Percentiles rank a stretch among this genome's conserved stretches.
phyloP scores from a whole-genome alignment of 2,113 vertebrate species.

The Entelurus aequoreus region DNA sequence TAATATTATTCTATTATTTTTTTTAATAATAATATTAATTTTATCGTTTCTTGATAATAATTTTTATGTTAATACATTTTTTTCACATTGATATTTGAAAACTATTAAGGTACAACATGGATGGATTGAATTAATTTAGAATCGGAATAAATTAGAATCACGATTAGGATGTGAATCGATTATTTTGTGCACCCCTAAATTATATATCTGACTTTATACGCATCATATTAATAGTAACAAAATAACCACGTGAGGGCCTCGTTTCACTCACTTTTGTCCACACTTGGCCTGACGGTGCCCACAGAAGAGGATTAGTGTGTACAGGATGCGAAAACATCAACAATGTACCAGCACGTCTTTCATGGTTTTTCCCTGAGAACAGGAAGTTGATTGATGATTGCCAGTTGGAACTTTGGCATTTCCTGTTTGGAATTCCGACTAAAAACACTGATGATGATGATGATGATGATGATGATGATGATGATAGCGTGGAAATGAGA shows the following conservation, averaged over 20 bases:
- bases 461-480: conserved; percentile 32
- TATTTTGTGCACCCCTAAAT: too few species aligned
- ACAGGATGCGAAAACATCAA: conserved; percentile 10
- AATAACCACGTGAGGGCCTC: conserved; percentile 35
- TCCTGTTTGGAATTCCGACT: conserved; percentile 63
- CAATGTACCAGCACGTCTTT: conserved; percentile 17
- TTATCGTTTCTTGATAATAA: too few species aligned
- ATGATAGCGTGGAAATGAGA: conserved; percentile 10
- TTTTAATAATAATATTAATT: too few species aligned
- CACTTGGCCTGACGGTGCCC: conserved; percentile 8
- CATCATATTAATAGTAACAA: too few species aligned
- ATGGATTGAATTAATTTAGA: too few species aligned
- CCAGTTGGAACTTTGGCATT: conserved; percentile 35
- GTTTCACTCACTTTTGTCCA: background rate
- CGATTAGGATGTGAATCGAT: too few species aligned
- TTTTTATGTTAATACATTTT: too few species aligned
- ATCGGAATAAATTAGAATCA: too few species aligned
- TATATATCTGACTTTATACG: too few species aligned
- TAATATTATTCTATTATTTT: too few species aligned
- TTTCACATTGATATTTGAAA: too few species aligned
- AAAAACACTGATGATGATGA: conserved; percentile 40
- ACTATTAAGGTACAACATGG: too few species aligned
- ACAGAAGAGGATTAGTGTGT: conserved; percentile 22
- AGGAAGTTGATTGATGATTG: conserved; percentile 40
- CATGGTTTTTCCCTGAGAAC: conserved; percentile 37